Percentiles rank a stretch among this genome's conserved stretches.
Conservation (phyloP, 2,113 vertebrate species). For the Sterrhoptilus dennistouni region DNA sequence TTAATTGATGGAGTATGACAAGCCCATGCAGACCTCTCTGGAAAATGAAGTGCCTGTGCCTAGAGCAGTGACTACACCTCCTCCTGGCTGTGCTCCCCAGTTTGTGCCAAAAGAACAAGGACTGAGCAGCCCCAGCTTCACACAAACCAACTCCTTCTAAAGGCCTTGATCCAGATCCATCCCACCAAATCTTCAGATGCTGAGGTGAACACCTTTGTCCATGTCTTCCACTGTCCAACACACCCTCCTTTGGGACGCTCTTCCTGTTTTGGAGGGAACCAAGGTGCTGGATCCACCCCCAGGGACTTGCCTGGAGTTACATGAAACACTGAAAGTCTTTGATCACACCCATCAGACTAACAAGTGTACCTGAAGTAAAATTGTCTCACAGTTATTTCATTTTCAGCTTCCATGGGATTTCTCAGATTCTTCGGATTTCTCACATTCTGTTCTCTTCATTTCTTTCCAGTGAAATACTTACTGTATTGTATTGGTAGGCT, state of each 20-base stretch:
- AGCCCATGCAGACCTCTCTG: background rate
- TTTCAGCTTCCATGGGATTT: background rate
- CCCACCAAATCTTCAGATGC: rapidly evolving
- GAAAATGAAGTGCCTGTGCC: background rate
- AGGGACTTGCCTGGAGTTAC: background rate
- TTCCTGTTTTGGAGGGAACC: rapidly evolving
- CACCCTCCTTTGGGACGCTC: background rate
- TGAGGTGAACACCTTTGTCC: background rate
- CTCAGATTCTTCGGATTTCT: background rate
- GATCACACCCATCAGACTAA: background rate
- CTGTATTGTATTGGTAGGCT: background rate
- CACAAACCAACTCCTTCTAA: background rate
- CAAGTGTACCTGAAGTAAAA: background rate
- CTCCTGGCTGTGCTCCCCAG: background rate
- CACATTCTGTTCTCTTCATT: background rate
- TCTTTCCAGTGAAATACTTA: background rate
- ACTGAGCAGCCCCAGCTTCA: background rate
- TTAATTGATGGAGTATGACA: background rate
- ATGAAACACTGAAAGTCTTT: background rate
- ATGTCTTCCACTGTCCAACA: rapidly evolving
- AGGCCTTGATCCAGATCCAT: background rate
- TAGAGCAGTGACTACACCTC: background rate
- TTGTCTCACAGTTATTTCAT: background rate
- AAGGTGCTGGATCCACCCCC: background rate
- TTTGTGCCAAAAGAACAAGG: background rate